Percentiles rank a stretch among this genome's conserved stretches.
These are phyloP conservation scores for Pedicia rivosa DNA, from an alignment of 2,888 invertebrate species.

Conservation along the genomic window DNA sequence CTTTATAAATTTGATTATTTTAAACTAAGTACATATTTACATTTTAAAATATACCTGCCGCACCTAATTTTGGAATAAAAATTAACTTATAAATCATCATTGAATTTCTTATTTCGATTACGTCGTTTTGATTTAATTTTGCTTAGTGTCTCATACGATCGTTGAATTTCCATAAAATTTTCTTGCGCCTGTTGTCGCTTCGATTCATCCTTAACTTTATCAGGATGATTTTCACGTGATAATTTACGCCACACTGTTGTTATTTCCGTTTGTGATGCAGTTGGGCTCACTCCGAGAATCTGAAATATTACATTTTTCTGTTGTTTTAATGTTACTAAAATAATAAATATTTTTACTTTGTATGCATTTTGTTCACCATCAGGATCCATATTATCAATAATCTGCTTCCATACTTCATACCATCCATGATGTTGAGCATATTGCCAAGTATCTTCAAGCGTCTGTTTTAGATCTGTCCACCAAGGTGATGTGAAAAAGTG, in stretches of 20 bases:
- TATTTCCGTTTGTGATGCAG: conserved; percentile 72
- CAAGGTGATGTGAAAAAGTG: conserved; percentile 82
- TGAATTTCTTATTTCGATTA: conserved; percentile 54
- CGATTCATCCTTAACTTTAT: conserved; percentile 64
- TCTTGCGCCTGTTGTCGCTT: conserved; percentile 59
- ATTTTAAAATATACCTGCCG: too few species aligned
- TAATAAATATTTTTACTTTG: conserved; percentile 48
- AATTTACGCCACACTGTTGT: conserved; percentile 65
- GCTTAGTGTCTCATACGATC: conserved; percentile 79
- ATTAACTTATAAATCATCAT: conserved; percentile 25
- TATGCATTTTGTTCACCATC: conserved; percentile 82
- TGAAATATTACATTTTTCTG: conserved; percentile 19
- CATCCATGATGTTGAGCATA: conserved; percentile 76
- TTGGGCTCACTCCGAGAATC: conserved; percentile 61
- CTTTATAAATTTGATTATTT: too few species aligned
- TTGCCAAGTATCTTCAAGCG: conserved; percentile 54
- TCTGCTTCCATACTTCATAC: conserved; percentile 73
- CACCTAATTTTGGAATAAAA: too few species aligned
- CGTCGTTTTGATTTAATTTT: conserved; percentile 63
- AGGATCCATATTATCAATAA: conserved; percentile 74
- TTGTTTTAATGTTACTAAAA: not conserved
- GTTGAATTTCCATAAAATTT: conserved; percentile 82
- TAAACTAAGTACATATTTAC: too few species aligned
- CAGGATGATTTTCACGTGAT: conserved; percentile 79
- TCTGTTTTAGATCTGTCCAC: conserved; percentile 70